Base-by-base conservation (phyloP, 1,140 invertebrate species). In the Drosophila subobscura region DNA sequence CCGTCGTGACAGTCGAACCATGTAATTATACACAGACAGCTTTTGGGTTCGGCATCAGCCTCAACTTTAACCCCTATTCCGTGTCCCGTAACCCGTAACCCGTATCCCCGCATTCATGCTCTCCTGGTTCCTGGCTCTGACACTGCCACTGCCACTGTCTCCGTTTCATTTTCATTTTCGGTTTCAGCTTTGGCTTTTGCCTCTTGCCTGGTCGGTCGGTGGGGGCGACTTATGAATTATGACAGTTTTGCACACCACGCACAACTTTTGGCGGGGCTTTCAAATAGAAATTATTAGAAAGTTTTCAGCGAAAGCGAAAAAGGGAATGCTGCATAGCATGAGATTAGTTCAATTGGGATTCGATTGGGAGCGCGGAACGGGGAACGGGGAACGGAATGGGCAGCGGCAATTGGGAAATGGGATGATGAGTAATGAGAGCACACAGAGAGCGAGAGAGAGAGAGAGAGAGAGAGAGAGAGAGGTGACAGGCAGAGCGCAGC, bases 221-320 rank as follows among this genome's bases (percentile, higher is more conserved):
- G 46, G 16, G 22, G 37, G 64, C 59, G 78, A 81, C 83, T 88
- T 88, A 88, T 86, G 81, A 86, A 86, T 88, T 86, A 86, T 86
- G 81, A 86, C 81, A 86, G 83, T 85, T 85, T 85, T 77, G 81
- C 81, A 86, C 81, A 86, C 77, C 73, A 86, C 68, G 81, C 81
- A 78, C 74, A 85, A 86, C 81, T 86, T 85, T 86, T 72, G 71
- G 50, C 63, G 56, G 54, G 73, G 67, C 78, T 86, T 86, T 88
- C 77, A 86, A 86, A 86, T 86, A 86, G 83, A 88, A 86, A 86
- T 86, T 88, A 86, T 86, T 88, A 67, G 70, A 86, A 86, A 86
- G 77, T 86, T 86, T 85, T 49, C 54, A 77, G 51, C 79, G 72
- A 84, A 84, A 84, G 76, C 79, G 79, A 84, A 79, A 79, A 72